Conservation (phyloP, 2,113 vertebrate genomes). For the Archocentrus centrarchus region DNA sequence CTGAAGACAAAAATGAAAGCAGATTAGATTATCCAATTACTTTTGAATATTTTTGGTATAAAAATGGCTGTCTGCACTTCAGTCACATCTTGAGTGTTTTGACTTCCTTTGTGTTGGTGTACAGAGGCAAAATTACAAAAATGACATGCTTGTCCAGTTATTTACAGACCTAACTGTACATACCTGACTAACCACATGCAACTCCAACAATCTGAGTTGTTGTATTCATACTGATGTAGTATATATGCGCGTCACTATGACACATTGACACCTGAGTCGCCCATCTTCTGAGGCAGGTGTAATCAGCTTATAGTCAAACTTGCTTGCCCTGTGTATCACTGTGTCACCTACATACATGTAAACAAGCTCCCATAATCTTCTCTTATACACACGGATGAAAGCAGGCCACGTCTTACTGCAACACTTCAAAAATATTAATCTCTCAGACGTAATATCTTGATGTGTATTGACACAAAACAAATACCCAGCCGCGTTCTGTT, state of each 20-base stretch:
- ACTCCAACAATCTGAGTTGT: conserved; percentile 25
- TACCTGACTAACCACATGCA: not conserved
- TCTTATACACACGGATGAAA: not conserved
- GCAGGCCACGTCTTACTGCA: not conserved
- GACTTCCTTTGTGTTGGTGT: too few species aligned
- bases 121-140: not conserved
- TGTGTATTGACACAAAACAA: not conserved
- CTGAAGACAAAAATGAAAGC: not conserved
- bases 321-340: conserved; percentile 32
- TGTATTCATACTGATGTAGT: conserved; percentile 4
- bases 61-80: not conserved
- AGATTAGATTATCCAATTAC: not conserved
- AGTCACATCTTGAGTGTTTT: not conserved
- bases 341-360: conserved; percentile 18
- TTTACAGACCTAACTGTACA: not conserved
- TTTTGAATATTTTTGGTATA: too few species aligned
- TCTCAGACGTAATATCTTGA: not conserved
- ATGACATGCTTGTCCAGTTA: not conserved
- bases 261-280: conserved; percentile 60
- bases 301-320: conserved; percentile 63
- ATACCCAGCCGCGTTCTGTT: not conserved
- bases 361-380: conserved; percentile 44
- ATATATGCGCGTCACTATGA: conserved; percentile 20
- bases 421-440: conserved; percentile 18
- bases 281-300: conserved; percentile 50